phyloP scores from a whole-genome alignment of 2,888 invertebrate genomes.

The Drosophila subquinaria region DNA sequence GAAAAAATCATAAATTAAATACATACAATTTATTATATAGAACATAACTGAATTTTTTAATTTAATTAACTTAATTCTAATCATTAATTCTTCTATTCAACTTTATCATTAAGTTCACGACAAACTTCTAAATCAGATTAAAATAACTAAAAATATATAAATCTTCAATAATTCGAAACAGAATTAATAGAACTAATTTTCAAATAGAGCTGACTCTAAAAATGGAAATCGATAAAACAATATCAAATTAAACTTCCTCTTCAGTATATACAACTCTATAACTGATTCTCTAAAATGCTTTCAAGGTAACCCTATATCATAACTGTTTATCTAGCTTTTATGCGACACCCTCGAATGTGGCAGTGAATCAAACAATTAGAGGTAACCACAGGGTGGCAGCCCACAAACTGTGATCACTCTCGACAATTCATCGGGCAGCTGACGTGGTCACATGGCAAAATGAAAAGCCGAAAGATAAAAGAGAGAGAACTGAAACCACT shows the following conservation, averaged over 20 bases:
- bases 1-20: not conserved
- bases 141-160: no score
- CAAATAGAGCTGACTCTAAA: no score
- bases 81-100: no score
- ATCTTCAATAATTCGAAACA: no score
- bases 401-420: slow-evolving; percentile 39
- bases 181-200: no score
- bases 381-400: slow-evolving; percentile 53
- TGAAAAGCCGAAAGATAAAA: slow-evolving; percentile 24
- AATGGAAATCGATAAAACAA: no score
- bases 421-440: slow-evolving; percentile 48
- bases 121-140: no score
- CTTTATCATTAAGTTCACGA: no score
- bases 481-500: slow-evolving; percentile 1
- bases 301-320: slow-evolving; percentile 30
- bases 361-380: slow-evolving; percentile 49
- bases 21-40: no score
- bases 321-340: slow-evolving; percentile 27
- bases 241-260: not conserved
- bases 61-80: no score
- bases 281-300: not conserved
- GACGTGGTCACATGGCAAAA: slow-evolving; percentile 48
- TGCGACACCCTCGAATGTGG: slow-evolving; percentile 16
- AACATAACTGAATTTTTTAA: no score
- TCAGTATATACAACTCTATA: not conserved